phyloP scores from a whole-genome alignment of 2,888 invertebrate genomes.

The Heliconius erato region DNA sequence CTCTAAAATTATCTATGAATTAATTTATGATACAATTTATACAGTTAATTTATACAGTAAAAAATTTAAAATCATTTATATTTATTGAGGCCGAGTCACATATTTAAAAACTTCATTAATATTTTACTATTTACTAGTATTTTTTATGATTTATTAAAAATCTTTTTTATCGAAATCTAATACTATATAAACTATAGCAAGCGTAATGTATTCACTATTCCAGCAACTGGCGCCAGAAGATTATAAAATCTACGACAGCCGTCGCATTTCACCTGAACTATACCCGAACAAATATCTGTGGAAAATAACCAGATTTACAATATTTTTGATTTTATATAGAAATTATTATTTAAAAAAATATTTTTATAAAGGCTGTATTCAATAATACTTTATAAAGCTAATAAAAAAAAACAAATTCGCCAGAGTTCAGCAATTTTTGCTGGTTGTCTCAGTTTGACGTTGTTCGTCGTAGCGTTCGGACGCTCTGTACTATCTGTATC shows the following conservation, averaged over 20 bases:
- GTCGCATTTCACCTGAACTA: conserved; percentile 14
- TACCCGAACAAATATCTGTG: not conserved
- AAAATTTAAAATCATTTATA: not conserved
- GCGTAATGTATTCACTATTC: conserved; percentile 7
- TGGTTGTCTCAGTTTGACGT: conserved; percentile 51
- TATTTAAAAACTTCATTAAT: too few relatives aligned
- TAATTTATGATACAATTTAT: not conserved
- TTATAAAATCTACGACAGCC: conserved; percentile 8
- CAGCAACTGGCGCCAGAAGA: conserved; percentile 14
- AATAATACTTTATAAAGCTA: not conserved
- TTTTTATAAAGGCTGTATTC: conserved; percentile 2
- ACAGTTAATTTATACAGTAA: too few relatives aligned
- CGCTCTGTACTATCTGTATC: conserved; percentile 30
- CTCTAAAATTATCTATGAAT: not conserved
- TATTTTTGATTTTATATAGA: not conserved
- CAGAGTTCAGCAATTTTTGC: conserved; percentile 46
- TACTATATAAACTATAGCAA: not conserved
- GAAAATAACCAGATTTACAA: too few relatives aligned
- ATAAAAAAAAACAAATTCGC: conserved; percentile 30
- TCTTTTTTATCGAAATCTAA: not conserved
- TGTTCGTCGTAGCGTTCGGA: conserved; percentile 43
- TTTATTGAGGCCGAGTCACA: too few relatives aligned
- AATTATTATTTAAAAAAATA: not conserved
- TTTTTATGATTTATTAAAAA: too few relatives aligned
- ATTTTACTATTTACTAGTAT: too few relatives aligned